phyloP scores from a whole-genome alignment of 1,140 invertebrate species.

The Cyphomyrmex costatus region DNA sequence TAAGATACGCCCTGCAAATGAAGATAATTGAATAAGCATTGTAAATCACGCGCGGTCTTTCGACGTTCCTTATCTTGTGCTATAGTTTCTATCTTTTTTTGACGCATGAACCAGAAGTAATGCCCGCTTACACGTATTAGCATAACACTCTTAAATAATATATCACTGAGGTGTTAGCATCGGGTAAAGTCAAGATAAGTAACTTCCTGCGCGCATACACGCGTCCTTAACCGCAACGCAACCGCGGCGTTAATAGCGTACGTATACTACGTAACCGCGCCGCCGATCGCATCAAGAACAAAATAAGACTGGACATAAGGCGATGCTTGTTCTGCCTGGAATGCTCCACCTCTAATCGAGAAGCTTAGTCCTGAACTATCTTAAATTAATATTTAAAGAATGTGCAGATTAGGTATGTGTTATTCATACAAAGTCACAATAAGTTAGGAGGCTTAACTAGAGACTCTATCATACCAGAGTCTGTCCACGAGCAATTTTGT shows the following conservation, averaged over 20 bases:
- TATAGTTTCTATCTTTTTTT: conserved; percentile 22
- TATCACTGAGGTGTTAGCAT: conserved; percentile 75
- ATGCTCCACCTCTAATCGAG: conserved; percentile 15
- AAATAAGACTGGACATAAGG: conserved; percentile 44
- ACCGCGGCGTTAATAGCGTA: conserved; percentile 68
- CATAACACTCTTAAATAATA: conserved; percentile 81
- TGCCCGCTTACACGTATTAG: conserved; percentile 75
- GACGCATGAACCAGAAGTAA: conserved; percentile 49
- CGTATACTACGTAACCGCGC: conserved; percentile 58
- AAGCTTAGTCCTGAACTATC: background rate
- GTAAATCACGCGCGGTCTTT: conserved; percentile 10
- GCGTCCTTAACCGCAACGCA: conserved; percentile 68
- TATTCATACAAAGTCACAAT: background rate
- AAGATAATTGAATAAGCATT: conserved; percentile 32
- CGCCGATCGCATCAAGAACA: conserved; percentile 63
- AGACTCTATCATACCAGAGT: too few species aligned
- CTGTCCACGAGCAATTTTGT: too few species aligned
- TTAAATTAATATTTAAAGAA: background rate
- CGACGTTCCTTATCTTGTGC: conserved; percentile 13
- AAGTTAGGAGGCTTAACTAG: background rate
- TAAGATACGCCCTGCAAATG: background rate
- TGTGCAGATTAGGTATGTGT: background rate
- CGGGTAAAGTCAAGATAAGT: conserved; percentile 75
- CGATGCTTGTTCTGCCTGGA: conserved; percentile 22
- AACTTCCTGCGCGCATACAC: conserved; percentile 75